phyloP scores from a whole-genome alignment of 2,888 invertebrate genomes.

The Ypsolopha scabrella region DNA sequence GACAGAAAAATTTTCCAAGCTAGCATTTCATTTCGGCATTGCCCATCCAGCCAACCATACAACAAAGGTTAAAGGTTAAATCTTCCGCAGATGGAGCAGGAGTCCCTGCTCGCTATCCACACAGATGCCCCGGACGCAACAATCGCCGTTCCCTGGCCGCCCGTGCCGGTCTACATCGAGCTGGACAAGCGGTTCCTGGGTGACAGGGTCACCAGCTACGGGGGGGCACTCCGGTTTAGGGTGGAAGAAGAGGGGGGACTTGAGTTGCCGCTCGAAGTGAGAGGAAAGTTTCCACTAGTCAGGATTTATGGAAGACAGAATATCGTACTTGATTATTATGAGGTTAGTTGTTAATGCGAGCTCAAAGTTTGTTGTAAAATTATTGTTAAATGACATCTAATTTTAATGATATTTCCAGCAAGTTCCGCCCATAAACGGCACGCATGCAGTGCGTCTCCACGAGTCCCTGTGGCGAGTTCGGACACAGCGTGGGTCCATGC shows the following conservation, averaged over 20 bases:
- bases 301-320: conserved; percentile 82
- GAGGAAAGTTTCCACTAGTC: conserved; percentile 80
- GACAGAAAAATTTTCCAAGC: too few relatives aligned
- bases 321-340: conserved; percentile 82
- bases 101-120: conserved; percentile 47
- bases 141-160: conserved; percentile 58
- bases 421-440: conserved; percentile 54
- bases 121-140: conserved; percentile 45
- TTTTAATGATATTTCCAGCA: conserved; percentile 26
- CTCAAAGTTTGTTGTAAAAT: background rate
- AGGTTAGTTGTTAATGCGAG: conserved; percentile 27
- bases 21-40: too few relatives aligned
- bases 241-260: conserved; percentile 75
- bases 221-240: conserved; percentile 86
- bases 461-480: conserved; percentile 82
- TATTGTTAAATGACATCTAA: background rate
- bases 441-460: conserved; percentile 73
- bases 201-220: conserved; percentile 89
- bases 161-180: conserved; percentile 82
- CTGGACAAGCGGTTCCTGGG: conserved; percentile 86
- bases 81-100: conserved; percentile 40
- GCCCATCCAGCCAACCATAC: too few relatives aligned
- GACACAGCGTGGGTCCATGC: conserved; percentile 30
- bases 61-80: background rate
- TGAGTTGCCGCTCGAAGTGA: conserved; percentile 65